A percentile compares a stretch with the other conserved stretches of the same genome.
Conservation (phyloP, 2,113 vertebrate genomes). For the Nycticebus coucang region DNA sequence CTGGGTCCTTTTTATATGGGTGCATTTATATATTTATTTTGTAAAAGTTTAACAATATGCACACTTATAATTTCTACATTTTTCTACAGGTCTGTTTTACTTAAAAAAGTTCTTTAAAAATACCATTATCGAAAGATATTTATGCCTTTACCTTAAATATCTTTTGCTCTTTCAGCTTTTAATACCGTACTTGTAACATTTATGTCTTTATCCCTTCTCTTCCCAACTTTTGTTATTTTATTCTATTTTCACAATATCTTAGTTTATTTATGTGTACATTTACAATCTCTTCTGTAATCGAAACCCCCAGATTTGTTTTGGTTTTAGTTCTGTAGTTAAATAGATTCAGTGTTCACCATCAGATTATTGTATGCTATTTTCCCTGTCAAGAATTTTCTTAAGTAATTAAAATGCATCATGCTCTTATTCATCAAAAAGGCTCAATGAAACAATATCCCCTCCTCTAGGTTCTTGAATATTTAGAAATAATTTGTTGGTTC, state of each 20-base stretch:
- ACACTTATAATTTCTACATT: neutral
- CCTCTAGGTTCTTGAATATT: neutral
- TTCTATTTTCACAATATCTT: constrained; percentile 31
- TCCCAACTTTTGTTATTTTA: neutral
- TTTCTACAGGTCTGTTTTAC: neutral
- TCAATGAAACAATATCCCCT: neutral
- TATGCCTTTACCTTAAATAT: neutral
- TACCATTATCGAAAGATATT: neutral
- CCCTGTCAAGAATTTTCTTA: neutral
- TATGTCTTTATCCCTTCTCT: neutral
- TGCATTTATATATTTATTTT: neutral
- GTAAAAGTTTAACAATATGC: neutral
- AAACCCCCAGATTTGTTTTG: neutral
- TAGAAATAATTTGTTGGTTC: neutral
- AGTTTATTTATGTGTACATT: neutral
- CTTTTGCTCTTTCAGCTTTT: neutral
- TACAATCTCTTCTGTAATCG: constrained; percentile 29
- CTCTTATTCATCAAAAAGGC: neutral
- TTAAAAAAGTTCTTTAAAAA: neutral
- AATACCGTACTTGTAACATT: neutral
- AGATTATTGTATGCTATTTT: neutral
- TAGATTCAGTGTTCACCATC: neutral
- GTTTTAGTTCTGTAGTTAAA: neutral
- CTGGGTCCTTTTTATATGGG: neutral
- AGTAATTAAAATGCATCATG: neutral